Base-by-base conservation (phyloP, 1,140 invertebrate genomes). In the Macrotrachela quadricornifera region DNA sequence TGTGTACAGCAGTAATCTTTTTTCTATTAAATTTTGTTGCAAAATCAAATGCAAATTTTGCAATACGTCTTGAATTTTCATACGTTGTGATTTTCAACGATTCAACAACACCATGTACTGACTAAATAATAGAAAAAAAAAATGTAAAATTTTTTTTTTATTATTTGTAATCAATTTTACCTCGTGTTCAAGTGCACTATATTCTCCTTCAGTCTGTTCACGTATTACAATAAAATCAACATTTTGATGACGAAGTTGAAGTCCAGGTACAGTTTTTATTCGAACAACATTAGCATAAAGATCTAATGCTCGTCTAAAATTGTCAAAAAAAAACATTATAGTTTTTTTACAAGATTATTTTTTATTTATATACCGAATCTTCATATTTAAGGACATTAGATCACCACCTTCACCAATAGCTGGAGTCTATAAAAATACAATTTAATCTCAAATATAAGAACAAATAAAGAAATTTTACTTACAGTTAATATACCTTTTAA, bases 1-100 rank as follows among this genome's bases (percentile, higher is more conserved):
- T 96, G 69, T 96, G 91, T 17, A 97, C 85, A 11, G 66, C 65
- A 38, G 70, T 73, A 6, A 74, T 71, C 74, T 94, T 95, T 50
- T 71, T 66, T 30, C 90, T 77, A 57, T 82, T 81, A 69, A 91
- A 81, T 66, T 86, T 91, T 8, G 85, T 83, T 1, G 92, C 92
- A 73, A 92, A 97, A 71, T 97, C 92, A 72, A 99, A 97, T 1
- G 92, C 92, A 73, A 96, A 97, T 70, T 96, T 95, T 10, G 92
- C 92, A 62, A 99, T 96, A 56, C 90, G 77, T 67, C 81, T 78
- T 13, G 86, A 92, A 62, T 95, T 95, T 13, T 75, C 74, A 13
- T 78, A 78, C 2, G 92, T 99, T n/a, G 95, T 82, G 62, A 99
- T 95, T 73, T 97, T 97, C 55, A 97, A 70, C 64, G 87, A 91